These are phyloP conservation scores for Acestrorhynchus altus DNA, from an alignment of 2,797 vertebrate genomes.

Conservation along the genomic window DNA sequence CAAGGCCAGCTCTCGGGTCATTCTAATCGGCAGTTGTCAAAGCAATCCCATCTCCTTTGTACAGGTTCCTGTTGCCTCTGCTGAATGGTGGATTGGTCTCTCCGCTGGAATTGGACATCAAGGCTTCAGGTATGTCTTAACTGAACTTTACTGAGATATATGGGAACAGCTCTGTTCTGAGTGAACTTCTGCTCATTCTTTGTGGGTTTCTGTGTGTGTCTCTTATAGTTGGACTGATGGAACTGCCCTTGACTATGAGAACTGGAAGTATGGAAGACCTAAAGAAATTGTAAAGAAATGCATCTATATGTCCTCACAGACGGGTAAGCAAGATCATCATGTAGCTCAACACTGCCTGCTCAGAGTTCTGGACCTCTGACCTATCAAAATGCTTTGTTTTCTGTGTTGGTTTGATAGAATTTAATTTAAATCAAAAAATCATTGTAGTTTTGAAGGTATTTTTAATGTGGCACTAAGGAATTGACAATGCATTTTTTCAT, in stretches of 20 bases:
- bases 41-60: conserved; percentile 56
- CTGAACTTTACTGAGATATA: neutral
- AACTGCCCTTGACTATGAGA: conserved; percentile 82
- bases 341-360: neutral
- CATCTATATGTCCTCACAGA: conserved; percentile 84
- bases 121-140: conserved; percentile 77
- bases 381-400: neutral
- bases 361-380: neutral
- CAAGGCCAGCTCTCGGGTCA: neutral
- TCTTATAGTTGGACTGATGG: conserved; percentile 87
- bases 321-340: conserved; percentile 75
- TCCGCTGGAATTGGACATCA: conserved; percentile 69
- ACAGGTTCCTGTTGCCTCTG: conserved; percentile 72
- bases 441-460: too few relatives aligned
- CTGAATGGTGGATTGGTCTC: conserved; percentile 92
- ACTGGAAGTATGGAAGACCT: conserved; percentile 79
- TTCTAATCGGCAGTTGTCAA: neutral
- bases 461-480: too few relatives aligned
- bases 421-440: too few relatives aligned
- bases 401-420: too few relatives aligned
- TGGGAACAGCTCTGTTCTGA: neutral
- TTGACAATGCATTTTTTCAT: too few relatives aligned
- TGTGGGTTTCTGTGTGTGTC: conserved; percentile 51
- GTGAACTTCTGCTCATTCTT: conserved; percentile 41
- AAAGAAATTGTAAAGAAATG: conserved; percentile 71